Base-by-base conservation (phyloP, 2,888 invertebrate species). In the Cremastinae sp. region DNA sequence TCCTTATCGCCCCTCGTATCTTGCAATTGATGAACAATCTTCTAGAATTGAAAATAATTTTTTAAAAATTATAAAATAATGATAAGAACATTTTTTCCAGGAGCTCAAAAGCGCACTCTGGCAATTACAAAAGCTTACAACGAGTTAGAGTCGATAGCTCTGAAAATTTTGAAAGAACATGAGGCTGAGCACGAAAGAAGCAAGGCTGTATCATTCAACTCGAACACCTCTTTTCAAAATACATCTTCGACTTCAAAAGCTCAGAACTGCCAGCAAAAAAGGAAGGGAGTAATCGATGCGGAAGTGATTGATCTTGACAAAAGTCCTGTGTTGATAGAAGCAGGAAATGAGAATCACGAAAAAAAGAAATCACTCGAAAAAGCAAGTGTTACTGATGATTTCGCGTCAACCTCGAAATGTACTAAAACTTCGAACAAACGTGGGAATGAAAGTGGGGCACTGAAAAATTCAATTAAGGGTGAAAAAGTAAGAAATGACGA, bases 41-140 rank as follows among this genome's bases (percentile, higher is more conserved):
- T n/a, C n/a, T n/a, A n/a, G n/a, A n/a, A n/a, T n/a, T n/a, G n/a
- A n/a, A n/a, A n/a, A n/a, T n/a, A n/a, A n/a, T n/a, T n/a, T n/a
- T n/a, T n/a, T n/a, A n/a, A n/a, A n/a, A n/a, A n/a, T n/a, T n/a
- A n/a, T n/a, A n/a, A n/a, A n/a, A n/a, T n/a, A n/a, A n/a, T n/a
- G n/a, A n/a, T n/a, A n/a, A n/a, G 10, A 2, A 14, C 1, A 39
- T 53, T 28, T 55, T 7, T 58, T 73, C 5, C 65, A 76, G 76
- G 47, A 53, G 69, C 69, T 0, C 73, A 76, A 20, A 12, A 14
- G 37, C 73, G 73, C 12, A 55, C 55, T 14, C 76, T 69, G 0
- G 49, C 51, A 0, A 41, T 69, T 8, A 59, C 39, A 7, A 73
- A 59, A 59, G 76, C 76, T 1, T 73, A 69, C 64, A 47, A 41